A percentile compares a stretch with the other conserved stretches of the same genome.
phyloP scores from a whole-genome alignment of 2,113 vertebrate species.

The Macroglossus sobrinus region DNA sequence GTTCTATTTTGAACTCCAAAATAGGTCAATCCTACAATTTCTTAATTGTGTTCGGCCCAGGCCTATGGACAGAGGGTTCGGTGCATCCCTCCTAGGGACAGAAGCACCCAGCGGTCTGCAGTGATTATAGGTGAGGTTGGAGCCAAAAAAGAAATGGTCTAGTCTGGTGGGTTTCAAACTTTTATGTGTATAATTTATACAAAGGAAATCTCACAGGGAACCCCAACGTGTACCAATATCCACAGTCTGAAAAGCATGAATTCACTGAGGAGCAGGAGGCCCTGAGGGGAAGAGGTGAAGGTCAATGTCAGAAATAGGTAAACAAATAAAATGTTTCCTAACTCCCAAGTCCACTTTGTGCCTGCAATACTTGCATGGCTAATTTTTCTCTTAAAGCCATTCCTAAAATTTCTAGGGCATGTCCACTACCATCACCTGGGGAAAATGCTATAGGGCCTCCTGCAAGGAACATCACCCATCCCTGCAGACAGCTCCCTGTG shows the following conservation, averaged over 20 bases:
- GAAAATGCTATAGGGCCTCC: neutral
- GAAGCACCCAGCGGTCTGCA: neutral
- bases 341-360: neutral
- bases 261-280: neutral
- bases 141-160: neutral
- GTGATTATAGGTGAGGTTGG: neutral
- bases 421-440: neutral
- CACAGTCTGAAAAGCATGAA: neutral
- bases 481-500: neutral
- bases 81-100: neutral
- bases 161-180: neutral
- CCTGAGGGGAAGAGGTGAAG: neutral
- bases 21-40: constrained; percentile 24
- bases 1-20: constrained; percentile 39
- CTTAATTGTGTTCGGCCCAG: neutral
- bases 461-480: neutral
- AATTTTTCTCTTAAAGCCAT: neutral
- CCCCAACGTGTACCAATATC: neutral
- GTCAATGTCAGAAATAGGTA: neutral
- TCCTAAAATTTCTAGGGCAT: neutral
- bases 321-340: neutral
- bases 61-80: neutral
- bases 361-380: neutral
- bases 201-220: neutral
- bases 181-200: neutral